Conservation (phyloP, 2,888 invertebrate genomes). For the Tinea trinotella region DNA sequence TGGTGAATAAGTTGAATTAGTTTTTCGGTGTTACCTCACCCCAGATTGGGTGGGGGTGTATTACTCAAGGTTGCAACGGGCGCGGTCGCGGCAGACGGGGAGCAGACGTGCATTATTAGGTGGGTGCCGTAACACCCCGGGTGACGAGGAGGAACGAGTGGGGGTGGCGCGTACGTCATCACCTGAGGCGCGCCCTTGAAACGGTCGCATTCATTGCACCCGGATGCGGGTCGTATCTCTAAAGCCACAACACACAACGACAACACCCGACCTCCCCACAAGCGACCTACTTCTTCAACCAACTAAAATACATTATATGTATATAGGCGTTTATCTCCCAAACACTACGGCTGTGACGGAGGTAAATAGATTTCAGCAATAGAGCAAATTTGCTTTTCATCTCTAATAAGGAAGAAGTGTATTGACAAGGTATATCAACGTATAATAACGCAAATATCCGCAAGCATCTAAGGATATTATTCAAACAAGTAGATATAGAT, state of each 20-base stretch:
- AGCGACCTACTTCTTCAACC: background rate
- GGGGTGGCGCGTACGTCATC: conserved; percentile 68
- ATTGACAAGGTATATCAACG: too few relatives aligned
- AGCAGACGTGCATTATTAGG: conserved; percentile 74
- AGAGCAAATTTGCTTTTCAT: too few relatives aligned
- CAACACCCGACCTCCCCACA: conserved; percentile 15
- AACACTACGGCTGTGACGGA: too few relatives aligned
- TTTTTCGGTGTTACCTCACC: conserved; percentile 1
- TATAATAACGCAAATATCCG: too few relatives aligned
- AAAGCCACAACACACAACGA: conserved; percentile 38
- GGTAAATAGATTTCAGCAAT: too few relatives aligned
- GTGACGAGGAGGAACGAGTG: conserved; percentile 42
- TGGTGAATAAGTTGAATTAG: background rate
- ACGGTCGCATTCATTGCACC: conserved; percentile 71
- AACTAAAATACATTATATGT: background rate
- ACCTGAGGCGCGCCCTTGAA: conserved; percentile 72
- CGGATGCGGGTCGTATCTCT: conserved; percentile 64
- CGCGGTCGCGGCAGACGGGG: conserved; percentile 68
- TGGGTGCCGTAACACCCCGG: conserved; percentile 67
- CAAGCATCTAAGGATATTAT: too few relatives aligned
- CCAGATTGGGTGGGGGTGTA: conserved; percentile 32
- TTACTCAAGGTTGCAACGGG: conserved; percentile 66
- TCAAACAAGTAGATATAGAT: too few relatives aligned
- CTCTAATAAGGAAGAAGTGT: too few relatives aligned
- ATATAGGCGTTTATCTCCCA: too few relatives aligned